A percentile compares a stretch with the other conserved stretches of the same genome.
These are phyloP conservation scores for Drosophila quinaria DNA, from an alignment of 2,888 invertebrate genomes.

Conservation along the genomic window DNA sequence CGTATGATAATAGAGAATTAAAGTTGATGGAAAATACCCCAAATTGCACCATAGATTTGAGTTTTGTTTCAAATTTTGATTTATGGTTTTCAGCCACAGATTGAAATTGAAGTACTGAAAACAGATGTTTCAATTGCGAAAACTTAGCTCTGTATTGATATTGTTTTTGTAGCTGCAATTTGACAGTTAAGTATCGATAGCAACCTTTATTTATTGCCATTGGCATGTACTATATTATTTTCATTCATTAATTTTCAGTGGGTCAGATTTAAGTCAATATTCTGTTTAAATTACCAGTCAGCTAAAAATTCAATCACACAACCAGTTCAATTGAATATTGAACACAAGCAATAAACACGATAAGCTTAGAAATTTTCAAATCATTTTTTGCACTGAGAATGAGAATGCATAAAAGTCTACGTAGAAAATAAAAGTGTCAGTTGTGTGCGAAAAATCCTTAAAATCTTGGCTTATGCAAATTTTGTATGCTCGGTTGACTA, in stretches of 20 bases:
- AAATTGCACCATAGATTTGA: neutral
- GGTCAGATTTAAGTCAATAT: slow-evolving; percentile 18
- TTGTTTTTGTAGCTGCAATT: slow-evolving; percentile 20
- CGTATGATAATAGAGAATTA: neutral
- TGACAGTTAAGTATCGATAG: slow-evolving; percentile 16
- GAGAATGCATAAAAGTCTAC: slow-evolving; percentile 18
- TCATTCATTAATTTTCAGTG: slow-evolving; percentile 37
- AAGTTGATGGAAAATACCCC: neutral
- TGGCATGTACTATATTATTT: slow-evolving; percentile 25
- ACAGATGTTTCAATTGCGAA: slow-evolving; percentile 29
- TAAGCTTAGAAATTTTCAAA: neutral
- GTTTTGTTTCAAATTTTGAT: slow-evolving; percentile 12
- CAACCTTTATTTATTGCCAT: slow-evolving; percentile 39
- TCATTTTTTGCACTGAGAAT: neutral
- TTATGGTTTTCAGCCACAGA: slow-evolving; percentile 34
- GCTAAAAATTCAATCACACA: neutral
- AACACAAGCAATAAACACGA: neutral
- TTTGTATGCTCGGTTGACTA: slow-evolving; percentile 31
- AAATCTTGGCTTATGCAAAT: slow-evolving; percentile 36
- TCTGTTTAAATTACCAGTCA: slow-evolving; percentile 1
- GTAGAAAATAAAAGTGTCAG: neutral
- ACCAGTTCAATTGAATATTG: neutral
- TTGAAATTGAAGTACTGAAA: slow-evolving; percentile 46
- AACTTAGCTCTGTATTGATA: slow-evolving; percentile 9
- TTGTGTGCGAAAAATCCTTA: neutral